Evolutionary conservation across 2,888 invertebrate genomes (phyloP).

Genomic region (Pseudolycoriella hygida): DNA sequence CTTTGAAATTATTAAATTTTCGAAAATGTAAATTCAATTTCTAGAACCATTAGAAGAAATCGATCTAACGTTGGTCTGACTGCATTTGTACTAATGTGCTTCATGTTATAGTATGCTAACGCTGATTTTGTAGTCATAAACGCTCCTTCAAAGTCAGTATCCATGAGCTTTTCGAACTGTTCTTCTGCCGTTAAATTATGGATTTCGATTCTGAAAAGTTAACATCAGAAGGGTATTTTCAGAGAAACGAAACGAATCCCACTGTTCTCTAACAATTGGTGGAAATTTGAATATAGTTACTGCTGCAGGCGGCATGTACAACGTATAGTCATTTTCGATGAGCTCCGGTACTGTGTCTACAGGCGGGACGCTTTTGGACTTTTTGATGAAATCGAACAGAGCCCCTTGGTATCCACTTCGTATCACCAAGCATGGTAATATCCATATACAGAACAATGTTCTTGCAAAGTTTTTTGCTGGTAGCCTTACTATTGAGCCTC

Average conservation of each 20-base stretch:
- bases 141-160: not conserved
- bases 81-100: not conserved
- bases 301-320: not conserved
- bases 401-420: constrained; percentile 11
- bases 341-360: not conserved
- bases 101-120: not conserved
- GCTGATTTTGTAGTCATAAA: not conserved
- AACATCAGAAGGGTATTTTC: not conserved
- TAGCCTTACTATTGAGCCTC: constrained; percentile 3
- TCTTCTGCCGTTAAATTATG: not conserved
- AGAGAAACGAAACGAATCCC: not conserved
- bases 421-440: constrained; percentile 7
- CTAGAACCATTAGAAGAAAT: constrained; percentile 1
- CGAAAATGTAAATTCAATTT: no score
- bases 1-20: no score
- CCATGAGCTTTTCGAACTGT: not conserved
- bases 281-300: not conserved
- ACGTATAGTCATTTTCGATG: not conserved
- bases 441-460: constrained; percentile 9
- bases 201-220: not conserved
- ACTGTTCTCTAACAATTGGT: no score
- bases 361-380: not conserved
- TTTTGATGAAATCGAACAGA: constrained; percentile 9
- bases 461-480: constrained; percentile 10
- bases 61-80: constrained; percentile 2